Percentiles rank a stretch among this genome's conserved stretches.
Conservation (phyloP, 92 coral and sea anemone genomes). For the Epizoanthus stellaris region DNA sequence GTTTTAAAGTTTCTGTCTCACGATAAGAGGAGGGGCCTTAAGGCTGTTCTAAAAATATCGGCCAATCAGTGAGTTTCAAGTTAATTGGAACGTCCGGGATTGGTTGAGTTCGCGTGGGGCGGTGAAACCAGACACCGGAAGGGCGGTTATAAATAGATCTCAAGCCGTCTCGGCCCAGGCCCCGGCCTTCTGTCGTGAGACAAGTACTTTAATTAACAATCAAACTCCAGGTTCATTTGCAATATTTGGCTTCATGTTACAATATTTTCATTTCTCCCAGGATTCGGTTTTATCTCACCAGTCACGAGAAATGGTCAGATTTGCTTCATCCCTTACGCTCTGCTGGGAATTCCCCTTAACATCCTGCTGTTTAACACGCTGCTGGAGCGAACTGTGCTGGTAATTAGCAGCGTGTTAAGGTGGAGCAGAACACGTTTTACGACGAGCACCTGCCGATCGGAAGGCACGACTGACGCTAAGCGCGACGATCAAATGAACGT, state of each 20-base stretch:
- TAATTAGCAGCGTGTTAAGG: conserved; percentile 37
- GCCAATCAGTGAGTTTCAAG: too few relatives aligned
- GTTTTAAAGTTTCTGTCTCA: too few relatives aligned
- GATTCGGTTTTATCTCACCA: conserved; percentile 68
- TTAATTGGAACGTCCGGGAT: too few relatives aligned
- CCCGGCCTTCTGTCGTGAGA: too few relatives aligned
- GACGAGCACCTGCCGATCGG: conserved; percentile 22
- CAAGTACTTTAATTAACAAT: neutral
- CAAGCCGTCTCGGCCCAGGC: too few relatives aligned
- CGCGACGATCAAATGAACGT: neutral
- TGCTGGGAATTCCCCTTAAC: conserved; percentile 68
- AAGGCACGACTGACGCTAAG: neutral
- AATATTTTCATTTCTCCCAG: conserved; percentile 15
- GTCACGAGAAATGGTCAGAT: conserved; percentile 60
- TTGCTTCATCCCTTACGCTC: conserved; percentile 64
- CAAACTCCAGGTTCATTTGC: neutral
- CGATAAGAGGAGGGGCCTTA: too few relatives aligned
- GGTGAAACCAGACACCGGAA: too few relatives aligned
- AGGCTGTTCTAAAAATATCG: too few relatives aligned
- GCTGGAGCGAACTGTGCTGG: conserved; percentile 54
- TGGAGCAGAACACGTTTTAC: conserved; percentile 9
- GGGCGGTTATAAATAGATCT: too few relatives aligned
- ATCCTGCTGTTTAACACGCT: conserved; percentile 67
- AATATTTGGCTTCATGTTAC: neutral
- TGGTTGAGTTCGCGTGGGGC: too few relatives aligned